Evolutionary conservation across 2,797 vertebrate genomes (phyloP), one percentile per base, ranked within the genome.

Genomic region (Adrianichthys oophorus): DNA sequence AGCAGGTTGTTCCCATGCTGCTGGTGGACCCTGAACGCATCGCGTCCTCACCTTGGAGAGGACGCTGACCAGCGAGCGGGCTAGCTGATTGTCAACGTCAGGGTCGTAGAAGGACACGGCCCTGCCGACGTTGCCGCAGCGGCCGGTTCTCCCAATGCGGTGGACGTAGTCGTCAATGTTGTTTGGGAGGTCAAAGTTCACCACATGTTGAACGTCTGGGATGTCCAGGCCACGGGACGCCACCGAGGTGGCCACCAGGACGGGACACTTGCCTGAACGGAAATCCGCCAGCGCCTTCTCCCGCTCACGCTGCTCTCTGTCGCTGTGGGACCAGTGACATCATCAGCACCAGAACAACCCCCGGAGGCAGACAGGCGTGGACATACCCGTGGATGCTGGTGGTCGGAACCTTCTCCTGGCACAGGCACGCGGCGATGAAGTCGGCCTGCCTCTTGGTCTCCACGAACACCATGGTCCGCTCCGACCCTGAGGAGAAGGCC

Each of bases 401-500:
- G 15, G 96, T 92, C 6, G 92, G 49, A 70, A 98, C 85, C 0
- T 95, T 91, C 85, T 97, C 95, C 79, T 96, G 97, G 85, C 97
- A 98, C 70, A 99, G 86, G 65, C 91, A 93, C 0, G 92, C 83
- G 17, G 96, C 96, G 54, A 98, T 92, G 47, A 95, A 98, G 76
- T 98, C 97, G 0, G 97, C 95, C 58, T 93, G 93, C 71, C 94
- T 93, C 89, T 98, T 99, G 24, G 93, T 97, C 76, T 93, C 94
- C 19, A 99, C 97, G 70, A 99, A 99, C n/a, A 99, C 95, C 93
- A 99, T 88, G 19, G 94, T 95, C 54, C 96, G 92, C 45, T 96
- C 93, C 1, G 59, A 72, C 64, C 93, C 97, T 98, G 51, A 21
- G 41, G 68, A 60, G 7, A 4, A 19, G 19, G 15, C 7, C 46